Conservation (phyloP, 37 sponge, comb jelly and placozoan species). For the Geodia barretti region DNA sequence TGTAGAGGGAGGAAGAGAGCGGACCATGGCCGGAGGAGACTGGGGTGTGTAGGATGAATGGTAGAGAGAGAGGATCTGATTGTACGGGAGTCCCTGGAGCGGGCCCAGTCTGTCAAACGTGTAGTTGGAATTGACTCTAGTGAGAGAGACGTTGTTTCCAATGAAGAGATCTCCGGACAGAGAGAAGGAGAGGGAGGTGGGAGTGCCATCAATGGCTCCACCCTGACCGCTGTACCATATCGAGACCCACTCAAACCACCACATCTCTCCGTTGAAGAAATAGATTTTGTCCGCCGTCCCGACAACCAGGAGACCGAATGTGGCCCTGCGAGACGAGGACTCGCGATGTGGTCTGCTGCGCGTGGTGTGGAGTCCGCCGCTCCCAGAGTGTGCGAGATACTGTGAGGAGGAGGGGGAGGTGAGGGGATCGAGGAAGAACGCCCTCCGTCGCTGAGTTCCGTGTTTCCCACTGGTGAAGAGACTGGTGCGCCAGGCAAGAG, state of each 20-base stretch:
- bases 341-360: background rate
- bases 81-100: constrained; percentile 68
- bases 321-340: background rate
- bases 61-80: constrained; percentile 46
- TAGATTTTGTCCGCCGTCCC: constrained; percentile 44
- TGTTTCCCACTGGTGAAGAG: background rate
- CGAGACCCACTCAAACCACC: constrained; percentile 90
- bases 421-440: constrained; percentile 7
- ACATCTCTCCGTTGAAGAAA: constrained; percentile 71
- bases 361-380: background rate
- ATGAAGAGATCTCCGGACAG: constrained; percentile 70
- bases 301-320: constrained; percentile 74
- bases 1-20: background rate
- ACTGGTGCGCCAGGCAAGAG: constrained; percentile 43
- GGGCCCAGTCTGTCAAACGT: constrained; percentile 83
- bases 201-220: constrained; percentile 82
- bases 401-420: background rate
- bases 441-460: background rate
- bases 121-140: constrained; percentile 66
- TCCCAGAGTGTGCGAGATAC: background rate
- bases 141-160: constrained; percentile 74
- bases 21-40: constrained; percentile 23
- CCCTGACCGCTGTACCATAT: constrained; percentile 65
- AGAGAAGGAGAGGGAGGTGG: constrained; percentile 59
- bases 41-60: constrained; percentile 7